phyloP scores from a whole-genome alignment of 2,797 vertebrate species.

The Botia kubotai region DNA sequence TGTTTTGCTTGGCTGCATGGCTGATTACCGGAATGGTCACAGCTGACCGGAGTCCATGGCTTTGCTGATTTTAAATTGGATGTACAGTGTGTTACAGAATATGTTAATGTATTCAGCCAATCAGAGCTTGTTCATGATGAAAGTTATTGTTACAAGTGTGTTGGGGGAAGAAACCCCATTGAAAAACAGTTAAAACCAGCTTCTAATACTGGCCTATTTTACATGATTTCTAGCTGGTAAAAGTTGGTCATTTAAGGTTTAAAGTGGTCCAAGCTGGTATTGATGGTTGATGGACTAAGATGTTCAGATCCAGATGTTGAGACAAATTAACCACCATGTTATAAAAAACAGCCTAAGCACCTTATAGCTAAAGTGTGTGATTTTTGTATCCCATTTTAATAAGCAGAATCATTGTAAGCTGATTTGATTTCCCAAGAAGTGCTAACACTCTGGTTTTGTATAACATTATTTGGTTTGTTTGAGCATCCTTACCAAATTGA shows the following conservation, averaged over 20 bases:
- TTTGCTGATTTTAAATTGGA: conserved; percentile 3
- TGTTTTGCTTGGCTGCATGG: conserved; percentile 13
- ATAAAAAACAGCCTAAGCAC: background rate
- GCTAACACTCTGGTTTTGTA: background rate
- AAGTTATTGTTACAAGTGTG: no score
- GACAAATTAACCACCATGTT: background rate
- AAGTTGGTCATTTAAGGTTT: no score
- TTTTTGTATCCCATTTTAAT: background rate
- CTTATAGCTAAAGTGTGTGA: background rate
- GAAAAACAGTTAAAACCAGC: no score
- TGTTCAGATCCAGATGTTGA: background rate
- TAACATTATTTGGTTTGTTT: background rate
- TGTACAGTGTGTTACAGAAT: background rate
- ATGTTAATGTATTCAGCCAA: conserved; percentile 17
- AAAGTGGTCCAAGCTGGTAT: background rate
- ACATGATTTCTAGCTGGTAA: no score
- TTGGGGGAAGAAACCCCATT: no score
- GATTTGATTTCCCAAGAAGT: background rate
- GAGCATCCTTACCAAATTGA: background rate
- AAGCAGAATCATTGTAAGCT: background rate
- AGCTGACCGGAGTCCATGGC: background rate
- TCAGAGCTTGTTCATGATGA: background rate
- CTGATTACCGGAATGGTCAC: conserved; percentile 1
- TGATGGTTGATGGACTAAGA: background rate
- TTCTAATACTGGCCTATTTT: no score